These are phyloP conservation scores for Prunella fulvescens DNA, from an alignment of 2,113 vertebrate species.

Conservation along the genomic window DNA sequence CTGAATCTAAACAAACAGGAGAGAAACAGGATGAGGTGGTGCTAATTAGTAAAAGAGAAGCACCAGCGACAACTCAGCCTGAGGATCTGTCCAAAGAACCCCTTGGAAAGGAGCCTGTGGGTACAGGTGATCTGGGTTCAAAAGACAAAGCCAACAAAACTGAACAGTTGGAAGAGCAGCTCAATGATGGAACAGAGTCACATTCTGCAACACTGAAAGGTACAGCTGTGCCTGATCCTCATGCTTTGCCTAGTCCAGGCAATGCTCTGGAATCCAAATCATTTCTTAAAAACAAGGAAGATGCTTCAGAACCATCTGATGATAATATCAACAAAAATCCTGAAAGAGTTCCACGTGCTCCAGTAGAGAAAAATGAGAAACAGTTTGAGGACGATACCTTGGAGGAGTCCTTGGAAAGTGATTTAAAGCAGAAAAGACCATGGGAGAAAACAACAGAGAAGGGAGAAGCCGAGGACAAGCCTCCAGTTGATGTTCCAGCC, in stretches of 20 bases:
- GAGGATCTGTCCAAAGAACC: background rate
- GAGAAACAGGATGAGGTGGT: background rate
- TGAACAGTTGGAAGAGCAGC: background rate
- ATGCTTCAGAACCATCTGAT: background rate
- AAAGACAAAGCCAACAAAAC: background rate
- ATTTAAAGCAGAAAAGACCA: background rate
- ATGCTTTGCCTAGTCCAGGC: background rate
- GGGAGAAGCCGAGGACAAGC: background rate
- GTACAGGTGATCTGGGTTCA: background rate
- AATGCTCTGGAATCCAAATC: background rate
- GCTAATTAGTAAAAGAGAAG: conserved; percentile 15
- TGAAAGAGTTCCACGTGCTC: background rate
- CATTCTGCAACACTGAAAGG: background rate
- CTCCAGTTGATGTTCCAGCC: background rate
- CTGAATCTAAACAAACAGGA: conserved; percentile 54
- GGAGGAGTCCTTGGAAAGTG: conserved; percentile 10
- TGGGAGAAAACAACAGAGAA: background rate
- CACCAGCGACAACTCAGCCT: background rate
- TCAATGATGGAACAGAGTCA: background rate
- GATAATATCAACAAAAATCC: background rate
- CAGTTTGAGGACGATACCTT: background rate
- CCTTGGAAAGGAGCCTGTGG: background rate
- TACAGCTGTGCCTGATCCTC: background rate
- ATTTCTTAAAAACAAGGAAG: background rate
- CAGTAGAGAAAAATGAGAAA: background rate